phyloP scores from a whole-genome alignment of 1,140 invertebrate species.

The Hirudo medicinalis region DNA sequence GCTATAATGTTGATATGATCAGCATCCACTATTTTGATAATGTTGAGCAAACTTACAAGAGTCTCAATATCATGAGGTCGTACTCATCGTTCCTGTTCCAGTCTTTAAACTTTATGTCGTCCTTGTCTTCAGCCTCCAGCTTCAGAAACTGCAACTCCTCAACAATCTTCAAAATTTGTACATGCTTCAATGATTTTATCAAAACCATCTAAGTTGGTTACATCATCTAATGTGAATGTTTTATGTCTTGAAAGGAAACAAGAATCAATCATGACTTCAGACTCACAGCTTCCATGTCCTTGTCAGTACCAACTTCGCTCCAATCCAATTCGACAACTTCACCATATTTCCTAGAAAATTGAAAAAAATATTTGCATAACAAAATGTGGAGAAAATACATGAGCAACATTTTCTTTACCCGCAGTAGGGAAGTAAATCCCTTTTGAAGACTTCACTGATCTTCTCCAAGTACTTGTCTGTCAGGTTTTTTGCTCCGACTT shows the following conservation, averaged over 20 bases:
- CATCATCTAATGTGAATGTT: background rate
- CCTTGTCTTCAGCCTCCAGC: slow-evolving; percentile 24
- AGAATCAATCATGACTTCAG: background rate
- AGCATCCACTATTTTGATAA: background rate
- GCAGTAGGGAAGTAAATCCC: slow-evolving; percentile 26
- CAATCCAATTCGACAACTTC: slow-evolving; percentile 28
- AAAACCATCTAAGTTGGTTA: background rate
- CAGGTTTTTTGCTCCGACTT: slow-evolving; percentile 27
- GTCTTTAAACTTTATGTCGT: slow-evolving; percentile 25
- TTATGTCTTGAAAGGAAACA: background rate
- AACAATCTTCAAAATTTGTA: slow-evolving; percentile 22
- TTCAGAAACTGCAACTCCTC: slow-evolving; percentile 27
- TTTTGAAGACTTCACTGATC: slow-evolving; percentile 27
- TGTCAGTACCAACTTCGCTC: slow-evolving; percentile 22
- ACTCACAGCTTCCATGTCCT: slow-evolving; percentile 30
- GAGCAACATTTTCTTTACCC: slow-evolving; percentile 20
- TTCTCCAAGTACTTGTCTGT: slow-evolving; percentile 28
- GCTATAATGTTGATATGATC: no score
- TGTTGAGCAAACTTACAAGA: slow-evolving; percentile 4
- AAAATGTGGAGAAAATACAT: background rate
- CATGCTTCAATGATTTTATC: background rate
- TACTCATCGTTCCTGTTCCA: slow-evolving; percentile 25
- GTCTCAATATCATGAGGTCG: slow-evolving; percentile 18
- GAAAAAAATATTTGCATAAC: background rate
- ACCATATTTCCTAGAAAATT: slow-evolving; percentile 24